These are phyloP conservation scores for Gobio gobio DNA, from an alignment of 2,113 vertebrate genomes.

Conservation along the genomic window DNA sequence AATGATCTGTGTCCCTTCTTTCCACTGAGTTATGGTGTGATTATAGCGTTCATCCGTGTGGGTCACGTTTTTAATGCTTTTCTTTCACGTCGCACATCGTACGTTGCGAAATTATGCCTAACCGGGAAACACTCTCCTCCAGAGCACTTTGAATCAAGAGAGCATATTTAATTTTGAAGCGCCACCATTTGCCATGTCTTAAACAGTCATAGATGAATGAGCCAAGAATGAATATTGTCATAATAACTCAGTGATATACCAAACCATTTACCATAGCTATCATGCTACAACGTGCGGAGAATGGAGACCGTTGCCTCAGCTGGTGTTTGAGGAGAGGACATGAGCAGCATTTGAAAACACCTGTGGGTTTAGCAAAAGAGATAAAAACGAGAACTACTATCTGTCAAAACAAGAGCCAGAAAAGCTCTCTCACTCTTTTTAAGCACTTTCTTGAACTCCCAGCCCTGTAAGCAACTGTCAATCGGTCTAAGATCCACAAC, in stretches of 20 bases:
- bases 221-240: not conserved
- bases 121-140: not conserved
- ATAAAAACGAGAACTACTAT: conserved; percentile 8
- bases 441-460: conserved; percentile 30
- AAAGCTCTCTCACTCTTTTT: conserved; percentile 17
- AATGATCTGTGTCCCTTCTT: conserved; percentile 32
- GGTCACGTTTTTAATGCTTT: conserved; percentile 22
- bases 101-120: not conserved
- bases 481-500: conserved; percentile 29
- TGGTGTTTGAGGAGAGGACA: conserved; percentile 20
- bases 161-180: not conserved
- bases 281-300: not conserved
- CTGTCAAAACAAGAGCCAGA: conserved; percentile 39
- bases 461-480: conserved; percentile 32
- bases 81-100: conserved; percentile 8
- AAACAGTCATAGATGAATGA: not conserved
- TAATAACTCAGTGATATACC: not conserved
- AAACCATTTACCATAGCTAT: not conserved
- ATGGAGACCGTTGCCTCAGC: not conserved
- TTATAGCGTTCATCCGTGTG: conserved; percentile 22
- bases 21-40: conserved; percentile 24
- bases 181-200: not conserved
- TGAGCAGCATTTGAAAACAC: conserved; percentile 40
- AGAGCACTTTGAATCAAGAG: not conserved
- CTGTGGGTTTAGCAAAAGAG: conserved; percentile 19